Evolutionary conservation across 1,140 invertebrate genomes (phyloP), one percentile per base, ranked within the genome.

Genomic region (Parasteatoda tepidariorum): DNA sequence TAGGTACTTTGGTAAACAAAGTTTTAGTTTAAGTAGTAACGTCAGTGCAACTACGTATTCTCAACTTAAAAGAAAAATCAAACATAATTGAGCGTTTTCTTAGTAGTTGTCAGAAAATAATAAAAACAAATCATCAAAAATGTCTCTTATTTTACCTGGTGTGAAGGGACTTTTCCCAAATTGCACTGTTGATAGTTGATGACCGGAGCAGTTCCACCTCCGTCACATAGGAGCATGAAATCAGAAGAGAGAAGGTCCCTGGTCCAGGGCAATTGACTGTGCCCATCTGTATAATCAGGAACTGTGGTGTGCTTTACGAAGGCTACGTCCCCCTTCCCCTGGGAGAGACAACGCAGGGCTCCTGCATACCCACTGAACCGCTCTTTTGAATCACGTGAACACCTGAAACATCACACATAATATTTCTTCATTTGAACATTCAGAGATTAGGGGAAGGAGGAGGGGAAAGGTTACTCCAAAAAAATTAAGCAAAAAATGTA

Each of bases 291-390:
- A 22, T 81, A 73, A 3, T 71, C 74, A 3, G 68, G 57, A 9
- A 83, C 57, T 3, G 84, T 86, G 1, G 66, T 66, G 55, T 85
- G 85, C 9, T 95, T 95, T 1, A 95, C 93, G 89, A 95, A 97
- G 2, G 95, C 95, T 0, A 97, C 92, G 78, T 97, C 92, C 0
- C 95, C 95, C 0, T 92, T 92, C 59, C 94, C 93, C 84, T 94
- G 92, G 4, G 93, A 92, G 54, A 97, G 87, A 89, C 96, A 97
- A n/a, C 93, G 89, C 18, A 97, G 90, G 2, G 95, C 94, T 0
- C 96, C 95, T 55, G 94, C 93, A 87, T 96, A 95, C 1, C 95
- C 95, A 59, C 94, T 94, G 88, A 91, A 96, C 48, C 86, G 59
- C 73, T 84, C 78, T 78, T 73, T 55, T 3, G 76, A 78, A 48